Percentiles rank a stretch among this genome's conserved stretches.
These are phyloP conservation scores for Agrypnia vestita DNA, from an alignment of 1,140 invertebrate genomes.

Conservation along the genomic window DNA sequence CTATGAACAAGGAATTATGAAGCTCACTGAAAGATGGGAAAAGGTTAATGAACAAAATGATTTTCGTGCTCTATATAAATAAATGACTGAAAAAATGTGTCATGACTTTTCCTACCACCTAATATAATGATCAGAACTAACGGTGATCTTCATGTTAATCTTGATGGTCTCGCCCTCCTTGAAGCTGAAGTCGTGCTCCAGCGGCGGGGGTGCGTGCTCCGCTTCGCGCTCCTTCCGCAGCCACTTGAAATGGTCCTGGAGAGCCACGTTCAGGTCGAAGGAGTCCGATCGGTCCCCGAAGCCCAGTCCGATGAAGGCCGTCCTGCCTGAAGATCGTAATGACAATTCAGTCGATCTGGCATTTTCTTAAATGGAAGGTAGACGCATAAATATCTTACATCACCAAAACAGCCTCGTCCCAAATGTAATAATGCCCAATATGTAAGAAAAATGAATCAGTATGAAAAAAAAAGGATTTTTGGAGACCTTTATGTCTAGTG, in stretches of 20 bases:
- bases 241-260: slow-evolving; percentile 99
- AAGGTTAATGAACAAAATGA: no score
- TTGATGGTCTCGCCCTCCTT: slow-evolving; percentile 99
- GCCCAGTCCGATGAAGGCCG: slow-evolving; percentile 97
- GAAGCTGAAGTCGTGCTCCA: slow-evolving; percentile 95
- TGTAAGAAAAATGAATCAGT: no score
- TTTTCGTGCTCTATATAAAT: no score
- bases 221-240: slow-evolving; percentile 93
- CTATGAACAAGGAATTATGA: no score
- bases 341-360: not conserved
- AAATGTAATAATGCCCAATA: no score
- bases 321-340: slow-evolving; percentile 78
- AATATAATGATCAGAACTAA: slow-evolving; percentile 66
- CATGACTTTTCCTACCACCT: no score
- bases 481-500: no score
- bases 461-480: no score
- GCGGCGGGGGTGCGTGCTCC: slow-evolving; percentile 83
- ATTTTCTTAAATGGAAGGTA: not conserved
- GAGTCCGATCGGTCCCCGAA: slow-evolving; percentile 98
- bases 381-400: no score
- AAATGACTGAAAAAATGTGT: no score
- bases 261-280: slow-evolving; percentile 98
- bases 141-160: slow-evolving; percentile 98
- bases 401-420: no score
- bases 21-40: no score